Evolutionary conservation across 2,888 invertebrate genomes (phyloP), one percentile per base, ranked within the genome.

Genomic region (Autographa pulchrina): DNA sequence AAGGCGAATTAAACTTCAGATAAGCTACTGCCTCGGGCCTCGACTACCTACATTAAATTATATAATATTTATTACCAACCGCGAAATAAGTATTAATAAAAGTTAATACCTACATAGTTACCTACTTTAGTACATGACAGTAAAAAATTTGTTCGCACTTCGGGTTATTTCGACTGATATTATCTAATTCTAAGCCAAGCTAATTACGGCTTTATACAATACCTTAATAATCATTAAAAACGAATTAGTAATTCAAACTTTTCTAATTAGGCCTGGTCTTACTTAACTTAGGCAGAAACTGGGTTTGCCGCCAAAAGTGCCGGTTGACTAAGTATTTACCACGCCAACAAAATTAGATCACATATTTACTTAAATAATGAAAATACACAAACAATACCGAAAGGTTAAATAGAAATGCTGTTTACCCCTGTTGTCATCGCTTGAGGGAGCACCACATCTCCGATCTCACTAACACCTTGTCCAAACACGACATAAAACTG

Each of bases 341-440:
- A 43, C 14, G 16, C 14, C n/a, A n/a, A 7, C 48, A n/a, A n/a
- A 1, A 6, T 48, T 6, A 48, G 11, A 56, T 13, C 54, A 9
- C 5, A 18, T 20, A 13, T 25, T 20, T 25, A 25, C 6, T 54
- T 25, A 20, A 54, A 54, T 6, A 54, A 0, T 20, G 18, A 20
- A 56, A 20, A 25, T 25, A 56, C 4, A 56, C 25, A 56, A 56
- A 56, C 25, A 56, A 56, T 56, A 56, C 11, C 52, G 5, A 54
- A 11, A 62, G 18, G 31, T 59, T 54, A 72, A 72, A 61, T 60
- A 13, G 71, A 71, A 74, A 61, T n/a, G 4, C 68, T 60, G 70
- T 78, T 91, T 90, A 94, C 94, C 94, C 92, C 87, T 91, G 89
- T 88, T 94, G 94, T 95, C 95, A 95, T 93, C 92, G 93, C 84